phyloP scores from a whole-genome alignment of 2,888 invertebrate species.

The Scaptomyza polygonia region DNA sequence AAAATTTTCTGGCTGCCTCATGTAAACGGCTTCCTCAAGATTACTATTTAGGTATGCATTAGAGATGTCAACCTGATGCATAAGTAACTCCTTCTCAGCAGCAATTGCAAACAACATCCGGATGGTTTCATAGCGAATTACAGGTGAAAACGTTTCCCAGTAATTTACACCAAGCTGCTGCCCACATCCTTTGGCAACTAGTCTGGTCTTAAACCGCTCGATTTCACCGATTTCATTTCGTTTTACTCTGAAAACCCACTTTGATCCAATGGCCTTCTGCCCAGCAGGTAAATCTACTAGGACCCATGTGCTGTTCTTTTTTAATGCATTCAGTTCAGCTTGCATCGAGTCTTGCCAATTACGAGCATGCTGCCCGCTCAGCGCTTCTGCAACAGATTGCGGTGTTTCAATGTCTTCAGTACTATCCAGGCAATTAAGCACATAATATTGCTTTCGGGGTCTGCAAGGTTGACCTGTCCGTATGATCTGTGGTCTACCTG shows the following conservation, averaged over 20 bases:
- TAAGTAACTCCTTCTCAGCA: too few species aligned
- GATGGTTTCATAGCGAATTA: background rate
- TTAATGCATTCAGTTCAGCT: conserved; percentile 31
- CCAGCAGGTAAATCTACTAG: conserved; percentile 22
- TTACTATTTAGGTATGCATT: too few species aligned
- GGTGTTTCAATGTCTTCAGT: too few species aligned
- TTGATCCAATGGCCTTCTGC: conserved; percentile 7
- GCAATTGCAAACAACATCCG: too few species aligned
- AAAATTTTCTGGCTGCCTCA: too few species aligned
- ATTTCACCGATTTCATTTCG: conserved; percentile 4
- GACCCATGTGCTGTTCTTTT: conserved; percentile 22
- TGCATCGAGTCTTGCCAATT: conserved; percentile 1
- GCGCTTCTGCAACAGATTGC: too few species aligned
- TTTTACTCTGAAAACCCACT: conserved; percentile 4
- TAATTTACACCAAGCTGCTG: too few species aligned
- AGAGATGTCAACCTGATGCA: too few species aligned
- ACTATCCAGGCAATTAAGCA: conserved; percentile 13
- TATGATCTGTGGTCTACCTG: too few species aligned
- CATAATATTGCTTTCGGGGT: conserved; percentile 41
- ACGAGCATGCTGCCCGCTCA: too few species aligned
- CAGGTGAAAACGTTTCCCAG: too few species aligned
- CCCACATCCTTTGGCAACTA: conserved; percentile 7
- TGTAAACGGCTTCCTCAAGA: too few species aligned
- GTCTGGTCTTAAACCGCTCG: conserved; percentile 12
- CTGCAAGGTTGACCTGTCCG: conserved; percentile 26